phyloP scores from a whole-genome alignment of 2,888 invertebrate species.

The Cephus nigrinus region DNA sequence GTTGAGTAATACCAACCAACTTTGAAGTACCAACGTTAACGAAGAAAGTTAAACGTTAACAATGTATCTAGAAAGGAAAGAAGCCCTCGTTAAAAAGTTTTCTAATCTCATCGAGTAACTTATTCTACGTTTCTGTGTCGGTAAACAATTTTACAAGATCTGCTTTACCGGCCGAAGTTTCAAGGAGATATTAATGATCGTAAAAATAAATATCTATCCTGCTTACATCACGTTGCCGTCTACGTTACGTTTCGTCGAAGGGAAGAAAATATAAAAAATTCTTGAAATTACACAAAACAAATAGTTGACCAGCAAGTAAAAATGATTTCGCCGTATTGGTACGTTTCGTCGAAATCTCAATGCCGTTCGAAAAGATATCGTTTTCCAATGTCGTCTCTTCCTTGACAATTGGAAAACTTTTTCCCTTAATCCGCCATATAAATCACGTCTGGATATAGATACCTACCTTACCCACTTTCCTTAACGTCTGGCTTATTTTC shows the following conservation, averaged over 20 bases:
- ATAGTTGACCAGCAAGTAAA: not conserved
- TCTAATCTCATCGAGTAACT: not conserved
- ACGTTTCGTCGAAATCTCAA: slow-evolving; percentile 20
- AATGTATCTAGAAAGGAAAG: not conserved
- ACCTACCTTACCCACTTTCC: not conserved
- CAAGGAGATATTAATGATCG: not conserved
- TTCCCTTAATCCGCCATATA: slow-evolving; percentile 56
- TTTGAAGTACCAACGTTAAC: not conserved
- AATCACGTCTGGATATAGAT: slow-evolving; percentile 37
- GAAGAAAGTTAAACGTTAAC: not conserved
- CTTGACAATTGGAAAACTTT: slow-evolving; percentile 55
- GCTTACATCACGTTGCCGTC: not conserved
- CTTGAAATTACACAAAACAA: not conserved
- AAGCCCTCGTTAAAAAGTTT: not conserved
- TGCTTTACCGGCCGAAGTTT: not conserved
- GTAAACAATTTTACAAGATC: not conserved
- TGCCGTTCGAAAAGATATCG: slow-evolving; percentile 38
- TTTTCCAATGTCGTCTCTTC: slow-evolving; percentile 50
- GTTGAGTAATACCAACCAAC: not conserved
- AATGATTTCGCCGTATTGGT: slow-evolving; percentile 29
- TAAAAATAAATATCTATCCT: not conserved
- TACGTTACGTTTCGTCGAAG: too few relatives aligned
- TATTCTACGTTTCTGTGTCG: not conserved
- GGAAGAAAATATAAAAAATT: not conserved
- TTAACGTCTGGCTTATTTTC: not conserved